Percentiles rank a stretch among this genome's conserved stretches.
Evolutionary conservation across 2,113 vertebrate species (phyloP).

Genomic region (Marcusenius ussheri): DNA sequence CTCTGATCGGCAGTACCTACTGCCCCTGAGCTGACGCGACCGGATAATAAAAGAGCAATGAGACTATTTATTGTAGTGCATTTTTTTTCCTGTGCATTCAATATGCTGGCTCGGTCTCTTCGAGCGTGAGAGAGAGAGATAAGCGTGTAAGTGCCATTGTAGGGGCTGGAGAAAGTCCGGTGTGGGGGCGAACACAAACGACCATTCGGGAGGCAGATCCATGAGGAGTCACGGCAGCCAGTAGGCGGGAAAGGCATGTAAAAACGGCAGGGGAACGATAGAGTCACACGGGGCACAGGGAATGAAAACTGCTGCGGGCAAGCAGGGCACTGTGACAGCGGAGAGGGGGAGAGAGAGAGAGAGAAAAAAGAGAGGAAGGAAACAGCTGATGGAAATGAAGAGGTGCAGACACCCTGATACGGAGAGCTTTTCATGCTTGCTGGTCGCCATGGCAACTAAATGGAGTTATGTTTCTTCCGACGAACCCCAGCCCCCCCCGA

Average conservation of each 20-base stretch:
- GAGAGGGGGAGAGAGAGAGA: neutral
- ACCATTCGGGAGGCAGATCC: neutral
- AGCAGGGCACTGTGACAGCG: neutral
- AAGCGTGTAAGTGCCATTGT: neutral
- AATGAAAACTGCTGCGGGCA: neutral
- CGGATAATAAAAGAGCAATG: constrained; percentile 63
- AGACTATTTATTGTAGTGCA: neutral
- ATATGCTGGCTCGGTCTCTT: neutral
- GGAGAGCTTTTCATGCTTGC: constrained; percentile 39
- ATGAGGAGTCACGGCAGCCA: neutral
- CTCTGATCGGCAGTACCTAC: neutral
- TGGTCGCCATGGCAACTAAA: constrained; percentile 66
- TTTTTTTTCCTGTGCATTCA: neutral
- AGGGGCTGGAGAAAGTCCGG: neutral
- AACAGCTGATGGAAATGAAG: constrained; percentile 14
- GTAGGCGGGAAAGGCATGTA: neutral
- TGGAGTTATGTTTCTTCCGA: constrained; percentile 55
- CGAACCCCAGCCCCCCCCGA: constrained; percentile 29
- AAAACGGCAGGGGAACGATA: neutral
- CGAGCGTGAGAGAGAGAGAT: neutral
- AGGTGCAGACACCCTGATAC: constrained; percentile 37
- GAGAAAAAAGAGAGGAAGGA: neutral
- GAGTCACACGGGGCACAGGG: neutral
- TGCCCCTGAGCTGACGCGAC: constrained; percentile 21
- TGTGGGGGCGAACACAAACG: neutral